These are phyloP conservation scores for Haliaeetus leucogaster DNA, from an alignment of 2,113 vertebrate genomes.

Conservation along the genomic window DNA sequence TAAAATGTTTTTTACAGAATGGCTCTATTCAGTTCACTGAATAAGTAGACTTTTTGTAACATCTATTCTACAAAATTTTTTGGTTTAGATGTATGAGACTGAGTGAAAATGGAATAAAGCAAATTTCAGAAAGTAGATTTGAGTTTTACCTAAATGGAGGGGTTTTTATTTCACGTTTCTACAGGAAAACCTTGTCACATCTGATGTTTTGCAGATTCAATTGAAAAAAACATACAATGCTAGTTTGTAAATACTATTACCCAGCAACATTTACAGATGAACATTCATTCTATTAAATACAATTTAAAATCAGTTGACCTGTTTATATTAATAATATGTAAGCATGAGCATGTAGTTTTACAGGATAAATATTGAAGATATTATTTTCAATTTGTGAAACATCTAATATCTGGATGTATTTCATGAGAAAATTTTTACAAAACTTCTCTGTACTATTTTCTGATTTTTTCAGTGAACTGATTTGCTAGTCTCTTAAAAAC, in stretches of 20 bases:
- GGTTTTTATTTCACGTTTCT: neutral
- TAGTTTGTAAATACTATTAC: neutral
- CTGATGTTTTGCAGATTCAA: neutral
- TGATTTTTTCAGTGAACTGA: neutral
- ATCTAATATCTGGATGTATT: neutral
- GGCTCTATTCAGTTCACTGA: conserved; percentile 40
- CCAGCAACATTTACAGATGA: neutral
- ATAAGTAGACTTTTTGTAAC: conserved; percentile 38
- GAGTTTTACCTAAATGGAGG: neutral
- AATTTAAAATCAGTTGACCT: neutral
- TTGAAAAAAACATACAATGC: neutral
- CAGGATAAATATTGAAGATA: neutral
- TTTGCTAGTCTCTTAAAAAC: neutral
- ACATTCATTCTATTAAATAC: neutral
- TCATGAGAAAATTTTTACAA: neutral
- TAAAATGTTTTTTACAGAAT: conserved; percentile 33
- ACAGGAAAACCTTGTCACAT: neutral
- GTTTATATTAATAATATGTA: neutral
- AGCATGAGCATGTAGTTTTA: neutral
- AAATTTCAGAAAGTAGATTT: conserved; percentile 13
- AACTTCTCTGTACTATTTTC: neutral
- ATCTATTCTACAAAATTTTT: conserved; percentile 19
- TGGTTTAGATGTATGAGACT: conserved; percentile 25
- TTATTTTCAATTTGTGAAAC: neutral
- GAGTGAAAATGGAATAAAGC: conserved; percentile 12